A percentile compares a stretch with the other conserved stretches of the same genome.
Conservation (phyloP, 2,888 invertebrate genomes). For the Tuta absoluta region DNA sequence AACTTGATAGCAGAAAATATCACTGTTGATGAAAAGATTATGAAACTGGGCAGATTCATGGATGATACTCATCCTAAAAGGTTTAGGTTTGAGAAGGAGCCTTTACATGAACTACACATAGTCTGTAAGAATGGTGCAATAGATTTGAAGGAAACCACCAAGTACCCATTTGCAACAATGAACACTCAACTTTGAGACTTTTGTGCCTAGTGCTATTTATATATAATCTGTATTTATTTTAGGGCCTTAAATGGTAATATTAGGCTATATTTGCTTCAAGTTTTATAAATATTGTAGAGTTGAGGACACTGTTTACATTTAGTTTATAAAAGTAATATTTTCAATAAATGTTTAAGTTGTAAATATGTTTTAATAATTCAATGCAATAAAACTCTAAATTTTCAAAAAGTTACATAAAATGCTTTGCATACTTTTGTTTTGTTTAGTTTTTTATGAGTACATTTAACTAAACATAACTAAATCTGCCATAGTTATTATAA, state of each 20-base stretch:
- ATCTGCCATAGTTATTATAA: slow-evolving; percentile 26
- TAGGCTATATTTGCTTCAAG: slow-evolving; percentile 10
- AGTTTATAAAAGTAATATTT: slow-evolving; percentile 17
- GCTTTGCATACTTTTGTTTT: neutral
- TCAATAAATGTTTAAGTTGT: slow-evolving; percentile 21
- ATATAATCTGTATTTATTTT: neutral
- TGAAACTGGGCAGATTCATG: slow-evolving; percentile 73
- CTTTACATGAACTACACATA: slow-evolving; percentile 70
- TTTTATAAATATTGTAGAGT: slow-evolving; percentile 14
- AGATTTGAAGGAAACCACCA: slow-evolving; percentile 67
- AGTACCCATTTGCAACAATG: neutral
- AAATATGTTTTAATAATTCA: slow-evolving; percentile 16
- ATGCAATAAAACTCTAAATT: neutral
- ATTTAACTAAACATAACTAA: neutral
- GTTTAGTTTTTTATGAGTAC: neutral
- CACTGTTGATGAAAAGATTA: slow-evolving; percentile 69
- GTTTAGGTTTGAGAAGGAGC: slow-evolving; percentile 72
- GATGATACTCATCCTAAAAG: slow-evolving; percentile 73
- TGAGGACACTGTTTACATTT: slow-evolving; percentile 15
- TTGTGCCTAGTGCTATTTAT: neutral
- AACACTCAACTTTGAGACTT: neutral
- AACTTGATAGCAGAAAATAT: slow-evolving; percentile 77
- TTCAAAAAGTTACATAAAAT: neutral
- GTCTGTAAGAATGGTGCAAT: slow-evolving; percentile 79
- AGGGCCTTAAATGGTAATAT: slow-evolving; percentile 2